phyloP scores from a whole-genome alignment of 2,797 vertebrate species.

The Babyrousa celebensis region DNA sequence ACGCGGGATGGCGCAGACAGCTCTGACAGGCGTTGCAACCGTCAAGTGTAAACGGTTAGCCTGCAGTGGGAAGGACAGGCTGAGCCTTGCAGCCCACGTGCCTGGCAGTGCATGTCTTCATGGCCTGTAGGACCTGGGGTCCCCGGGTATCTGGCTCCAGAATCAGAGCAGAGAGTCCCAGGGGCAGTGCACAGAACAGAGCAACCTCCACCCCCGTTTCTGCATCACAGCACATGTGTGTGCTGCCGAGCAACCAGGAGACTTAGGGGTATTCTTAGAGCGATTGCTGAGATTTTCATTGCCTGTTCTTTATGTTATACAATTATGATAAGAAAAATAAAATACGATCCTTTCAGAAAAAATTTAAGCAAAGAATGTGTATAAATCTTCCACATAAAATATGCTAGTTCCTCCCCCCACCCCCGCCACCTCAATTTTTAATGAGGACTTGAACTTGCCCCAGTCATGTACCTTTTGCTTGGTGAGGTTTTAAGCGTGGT shows the following conservation, averaged over 20 bases:
- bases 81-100: accelerated
- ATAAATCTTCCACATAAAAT: conserved; percentile 52
- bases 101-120: neutral
- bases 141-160: neutral
- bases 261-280: neutral
- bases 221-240: too few relatives aligned
- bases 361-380: neutral
- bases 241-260: neutral
- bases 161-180: neutral
- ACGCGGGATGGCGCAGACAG: neutral
- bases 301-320: neutral
- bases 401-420: neutral
- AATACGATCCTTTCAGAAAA: conserved; percentile 28
- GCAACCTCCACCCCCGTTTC: neutral
- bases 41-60: neutral
- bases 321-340: conserved; percentile 61
- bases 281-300: neutral
- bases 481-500: conserved; percentile 36
- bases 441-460: conserved; percentile 50
- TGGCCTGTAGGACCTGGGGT: neutral
- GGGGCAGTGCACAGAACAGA: neutral
- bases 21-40: neutral
- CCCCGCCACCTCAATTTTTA: neutral
- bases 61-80: neutral
- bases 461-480: neutral